phyloP scores from a whole-genome alignment of 2,888 invertebrate genomes.

The Taphrorychus bicolor region DNA sequence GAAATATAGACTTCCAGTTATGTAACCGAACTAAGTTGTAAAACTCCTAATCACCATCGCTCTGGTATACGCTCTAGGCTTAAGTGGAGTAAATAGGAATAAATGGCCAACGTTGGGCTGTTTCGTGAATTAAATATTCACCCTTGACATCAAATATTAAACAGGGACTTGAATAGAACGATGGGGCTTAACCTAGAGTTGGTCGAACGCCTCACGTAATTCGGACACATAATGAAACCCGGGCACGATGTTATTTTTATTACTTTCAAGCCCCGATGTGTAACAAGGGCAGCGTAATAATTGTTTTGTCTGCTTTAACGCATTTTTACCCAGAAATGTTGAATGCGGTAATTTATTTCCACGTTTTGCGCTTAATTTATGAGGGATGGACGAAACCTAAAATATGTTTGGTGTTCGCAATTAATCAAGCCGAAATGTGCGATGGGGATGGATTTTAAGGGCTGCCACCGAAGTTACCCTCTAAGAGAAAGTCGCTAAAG shows the following conservation, averaged over 20 bases:
- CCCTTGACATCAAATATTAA: neutral
- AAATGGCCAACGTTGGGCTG: neutral
- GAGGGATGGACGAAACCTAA: neutral
- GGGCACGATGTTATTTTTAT: neutral
- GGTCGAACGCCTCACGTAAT: neutral
- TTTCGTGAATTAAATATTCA: neutral
- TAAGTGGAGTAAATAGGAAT: neutral
- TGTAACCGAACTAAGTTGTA: neutral
- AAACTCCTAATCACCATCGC: neutral
- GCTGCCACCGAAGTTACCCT: no score
- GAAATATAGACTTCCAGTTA: neutral
- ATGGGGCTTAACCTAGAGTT: neutral
- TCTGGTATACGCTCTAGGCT: neutral
- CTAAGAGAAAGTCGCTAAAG: no score
- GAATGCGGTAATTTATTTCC: neutral
- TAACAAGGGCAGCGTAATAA: no score
- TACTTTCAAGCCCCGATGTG: neutral
- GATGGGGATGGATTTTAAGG: no score
- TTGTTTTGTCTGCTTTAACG: neutral
- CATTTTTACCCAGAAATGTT: neutral
- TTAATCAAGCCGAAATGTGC: no score
- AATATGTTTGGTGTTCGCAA: no score
- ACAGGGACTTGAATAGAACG: neutral
- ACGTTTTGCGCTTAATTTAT: neutral
- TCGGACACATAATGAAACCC: conserved; percentile 2